Percentiles rank a stretch among this genome's conserved stretches.
phyloP scores from a whole-genome alignment of 2,113 vertebrate genomes.

The Labeo rohita region DNA sequence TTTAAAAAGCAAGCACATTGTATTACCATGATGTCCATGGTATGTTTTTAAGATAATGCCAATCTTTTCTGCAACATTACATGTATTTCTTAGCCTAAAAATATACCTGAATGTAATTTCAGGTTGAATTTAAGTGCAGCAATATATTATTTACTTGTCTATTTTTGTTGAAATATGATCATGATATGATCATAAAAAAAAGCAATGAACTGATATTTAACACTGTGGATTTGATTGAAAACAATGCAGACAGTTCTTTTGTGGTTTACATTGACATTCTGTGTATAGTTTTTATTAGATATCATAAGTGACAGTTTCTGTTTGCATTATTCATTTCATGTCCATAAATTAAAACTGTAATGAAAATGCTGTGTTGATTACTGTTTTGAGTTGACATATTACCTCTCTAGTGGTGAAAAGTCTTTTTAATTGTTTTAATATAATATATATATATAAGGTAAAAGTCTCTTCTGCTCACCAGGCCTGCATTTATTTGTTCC shows the following conservation, averaged over 20 bases:
- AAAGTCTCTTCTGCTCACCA: no score
- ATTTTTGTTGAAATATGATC: background rate
- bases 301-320: background rate
- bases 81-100: background rate
- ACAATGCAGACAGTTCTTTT: background rate
- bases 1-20: background rate
- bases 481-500: no score
- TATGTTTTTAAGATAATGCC: background rate
- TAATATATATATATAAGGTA: no score
- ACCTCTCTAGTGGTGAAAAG: background rate
- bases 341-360: slow-evolving; percentile 1
- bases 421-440: no score
- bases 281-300: background rate
- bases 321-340: slow-evolving; percentile 5
- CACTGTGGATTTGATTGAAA: background rate
- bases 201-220: background rate
- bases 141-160: background rate
- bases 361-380: background rate
- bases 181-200: background rate
- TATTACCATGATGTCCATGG: background rate
- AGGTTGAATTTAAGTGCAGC: background rate
- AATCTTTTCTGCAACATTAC: background rate
- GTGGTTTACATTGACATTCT: slow-evolving; percentile 6
- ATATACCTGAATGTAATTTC: background rate
- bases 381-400: background rate